Conservation (phyloP, 2,888 invertebrate genomes). For the Torymus tubicola region DNA sequence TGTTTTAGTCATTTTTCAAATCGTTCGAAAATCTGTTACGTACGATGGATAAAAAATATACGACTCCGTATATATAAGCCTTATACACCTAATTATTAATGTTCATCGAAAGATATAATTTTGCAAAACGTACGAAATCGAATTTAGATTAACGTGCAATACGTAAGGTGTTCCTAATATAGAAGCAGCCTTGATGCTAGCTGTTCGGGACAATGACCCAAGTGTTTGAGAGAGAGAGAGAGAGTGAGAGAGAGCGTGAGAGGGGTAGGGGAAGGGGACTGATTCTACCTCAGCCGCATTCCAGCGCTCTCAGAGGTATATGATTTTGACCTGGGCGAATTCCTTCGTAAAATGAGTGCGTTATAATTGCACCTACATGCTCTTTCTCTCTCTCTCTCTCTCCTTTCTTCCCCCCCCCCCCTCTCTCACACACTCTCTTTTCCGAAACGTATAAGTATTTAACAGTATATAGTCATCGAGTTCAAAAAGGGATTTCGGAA, state of each 20-base stretch:
- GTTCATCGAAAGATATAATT: too few species aligned
- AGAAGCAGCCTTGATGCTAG: slow-evolving; percentile 61
- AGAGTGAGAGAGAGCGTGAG: not conserved
- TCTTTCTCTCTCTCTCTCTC: too few species aligned
- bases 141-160: slow-evolving; percentile 31
- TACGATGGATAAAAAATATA: not conserved
- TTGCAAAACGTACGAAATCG: too few species aligned
- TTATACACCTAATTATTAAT: too few species aligned
- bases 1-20: too few species aligned
- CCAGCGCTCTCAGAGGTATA: slow-evolving; percentile 63
- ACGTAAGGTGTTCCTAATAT: slow-evolving; percentile 54
- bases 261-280: slow-evolving; percentile 59
- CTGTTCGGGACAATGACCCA: slow-evolving; percentile 63
- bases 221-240: slow-evolving; percentile 47
- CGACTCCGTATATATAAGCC: too few species aligned
- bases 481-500: too few species aligned
- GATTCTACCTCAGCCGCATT: slow-evolving; percentile 66
- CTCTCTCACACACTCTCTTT: not conserved
- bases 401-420: not conserved
- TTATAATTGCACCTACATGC: slow-evolving; percentile 21
- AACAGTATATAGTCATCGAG: too few species aligned
- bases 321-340: slow-evolving; percentile 60
- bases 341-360: slow-evolving; percentile 48
- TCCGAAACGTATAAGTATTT: too few species aligned
- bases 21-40: too few species aligned